Base-by-base conservation (phyloP, 2,888 invertebrate genomes). In the Eristalis arbustorum region DNA sequence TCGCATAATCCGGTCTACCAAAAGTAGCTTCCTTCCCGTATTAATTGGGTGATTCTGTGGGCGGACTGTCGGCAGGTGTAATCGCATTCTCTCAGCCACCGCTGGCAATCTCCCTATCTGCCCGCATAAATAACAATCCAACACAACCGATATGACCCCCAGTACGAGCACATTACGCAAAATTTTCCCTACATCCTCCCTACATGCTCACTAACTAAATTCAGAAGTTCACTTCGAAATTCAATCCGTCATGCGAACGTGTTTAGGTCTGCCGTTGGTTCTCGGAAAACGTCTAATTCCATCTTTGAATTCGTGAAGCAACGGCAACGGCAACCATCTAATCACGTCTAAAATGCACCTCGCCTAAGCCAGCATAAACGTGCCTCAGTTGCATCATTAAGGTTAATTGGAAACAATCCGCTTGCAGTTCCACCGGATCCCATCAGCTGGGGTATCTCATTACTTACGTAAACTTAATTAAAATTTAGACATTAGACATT, bases 381-480 rank as follows among this genome's bases (percentile, higher is more conserved):
- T 49, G 14, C 57, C 14, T 11, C 34, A 13, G 68, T 56, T 34
- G 31, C 68, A 56, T 68, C 68, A 68, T 57, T 68, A 34, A 23
- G 31, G 56, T 68, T 57, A 68, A 67, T 67, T 67, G 49, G 13
- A 67, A 67, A 56, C 67, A 67, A 67, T 66, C 49, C 18, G n/a
- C 49, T 49, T 18, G 3, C 49, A 49, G 49, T 49, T 18, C 8
- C n/a, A 18, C n/a, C 18, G 18, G 18, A 49, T 18, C 8, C 49
- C 49, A 49, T 49, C 49, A 49, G 18, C 18, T 68, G 34, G 13
- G 18, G 28, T 57, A 68, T 68, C 68, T 56, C 57, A 68, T 57
- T 56, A 57, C 34, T 57, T 68, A 68, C 57, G 57, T 22, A 68
- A 68, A 68, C 34, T 34, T 57, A 68, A 68, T 68, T 68, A 68